Percentiles rank a stretch among this genome's conserved stretches.
Conservation (phyloP, 92 coral and sea anemone genomes). For the Phymanthus crucifer region DNA sequence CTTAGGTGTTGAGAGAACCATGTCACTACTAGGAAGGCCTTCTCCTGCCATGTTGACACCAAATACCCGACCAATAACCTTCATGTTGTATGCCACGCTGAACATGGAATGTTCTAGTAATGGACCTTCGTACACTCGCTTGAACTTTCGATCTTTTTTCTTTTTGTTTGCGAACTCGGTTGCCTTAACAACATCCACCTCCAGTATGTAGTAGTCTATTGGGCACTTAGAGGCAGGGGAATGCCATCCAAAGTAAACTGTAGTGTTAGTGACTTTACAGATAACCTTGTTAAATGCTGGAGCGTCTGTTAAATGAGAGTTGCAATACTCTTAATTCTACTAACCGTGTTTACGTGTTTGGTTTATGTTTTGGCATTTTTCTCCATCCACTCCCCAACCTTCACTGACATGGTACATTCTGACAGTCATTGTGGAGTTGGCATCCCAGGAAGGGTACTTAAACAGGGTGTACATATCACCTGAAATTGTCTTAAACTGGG, state of each 20-base stretch:
- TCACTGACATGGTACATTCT: too few relatives aligned
- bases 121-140: constrained; percentile 81
- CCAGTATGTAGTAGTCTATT: constrained; percentile 74
- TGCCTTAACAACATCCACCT: constrained; percentile 71
- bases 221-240: constrained; percentile 66
- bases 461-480: too few relatives aligned
- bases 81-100: constrained; percentile 79
- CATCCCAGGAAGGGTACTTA: too few relatives aligned
- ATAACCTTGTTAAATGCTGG: constrained; percentile 66
- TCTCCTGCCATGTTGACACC: constrained; percentile 78
- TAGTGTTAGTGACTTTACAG: constrained; percentile 77
- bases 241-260: constrained; percentile 68
- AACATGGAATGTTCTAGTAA: constrained; percentile 64
- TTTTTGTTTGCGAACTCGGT: constrained; percentile 57
- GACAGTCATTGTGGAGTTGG: too few relatives aligned
- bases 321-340: background rate
- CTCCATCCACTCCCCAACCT: too few relatives aligned
- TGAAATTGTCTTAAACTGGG: too few relatives aligned
- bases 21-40: constrained; percentile 71
- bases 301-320: constrained; percentile 38
- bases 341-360: background rate
- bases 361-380: too few relatives aligned
- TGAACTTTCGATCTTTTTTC: constrained; percentile 73
- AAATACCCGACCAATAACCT: constrained; percentile 62
- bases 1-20: constrained; percentile 77